Evolutionary conservation across 2,797 vertebrate species (phyloP), one percentile per base, ranked within the genome.

Genomic region (Lithobates sylvaticus): DNA sequence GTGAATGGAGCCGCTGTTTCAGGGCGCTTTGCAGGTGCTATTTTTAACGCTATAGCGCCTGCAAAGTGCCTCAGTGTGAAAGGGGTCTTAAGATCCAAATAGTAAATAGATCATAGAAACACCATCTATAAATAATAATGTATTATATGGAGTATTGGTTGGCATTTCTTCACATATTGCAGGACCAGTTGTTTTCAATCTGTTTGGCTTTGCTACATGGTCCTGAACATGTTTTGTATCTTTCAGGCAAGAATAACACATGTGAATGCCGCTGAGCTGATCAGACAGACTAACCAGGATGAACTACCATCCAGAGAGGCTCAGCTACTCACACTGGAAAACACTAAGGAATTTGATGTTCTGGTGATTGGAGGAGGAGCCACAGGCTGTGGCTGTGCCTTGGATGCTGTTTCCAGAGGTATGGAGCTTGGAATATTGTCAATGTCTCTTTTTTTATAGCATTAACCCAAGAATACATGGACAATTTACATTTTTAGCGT

Each of bases 351-450:
- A 89, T 99, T 98, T 34, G 98, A 99, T 1, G 93, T 99, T 0
- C 93, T 99, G 1, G 89, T 99, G 2, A 96, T 99, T 0, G 98
- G 98, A 0, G 98, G 98, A 6, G 98, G 98, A 58, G 98, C 98
- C 83, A 99, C 98, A 0, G 98, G 98, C 5, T 92, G 96, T 0
- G 98, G 98, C 90, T 99, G 98, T 90, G 98, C 98, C 54, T 94
- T 99, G 85, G 98, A 99, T 0, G 96, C 98, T 0, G 96, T 97
- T 92, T 97, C 97, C 2, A 96, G 98, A 93, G 97, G 98, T 99
- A 89, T 94, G 95, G 8, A 29, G 1, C 1, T 65, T 18, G 3
- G 5, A 54, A 15, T 54, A 18, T 54, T 54, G 3, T 54, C 15
- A 16, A 3, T 16, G 16, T 54, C 18, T 54, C 15, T 1, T 1